Evolutionary conservation across 2,797 vertebrate species (phyloP).

Genomic region (Danio kyathit): DNA sequence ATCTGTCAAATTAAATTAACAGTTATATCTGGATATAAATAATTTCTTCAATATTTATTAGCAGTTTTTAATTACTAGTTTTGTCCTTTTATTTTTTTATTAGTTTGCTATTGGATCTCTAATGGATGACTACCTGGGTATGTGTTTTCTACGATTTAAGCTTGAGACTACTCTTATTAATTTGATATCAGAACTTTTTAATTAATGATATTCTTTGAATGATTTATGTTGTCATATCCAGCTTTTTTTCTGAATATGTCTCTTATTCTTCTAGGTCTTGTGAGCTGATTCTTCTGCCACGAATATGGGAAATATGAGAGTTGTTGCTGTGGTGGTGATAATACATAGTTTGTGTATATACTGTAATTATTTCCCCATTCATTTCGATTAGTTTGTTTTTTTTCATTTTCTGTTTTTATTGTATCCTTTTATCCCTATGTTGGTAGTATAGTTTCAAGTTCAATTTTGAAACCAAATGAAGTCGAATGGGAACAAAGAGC

Average conservation of each 20-base stretch:
- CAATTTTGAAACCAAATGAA: background rate
- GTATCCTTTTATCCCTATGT: background rate
- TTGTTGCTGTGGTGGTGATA: constrained; percentile 39
- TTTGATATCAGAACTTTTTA: background rate
- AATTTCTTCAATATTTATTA: background rate
- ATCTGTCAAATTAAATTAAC: background rate
- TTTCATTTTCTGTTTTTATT: background rate
- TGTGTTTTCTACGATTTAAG: constrained; percentile 62
- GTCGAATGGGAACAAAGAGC: background rate
- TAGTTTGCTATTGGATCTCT: constrained; percentile 97
- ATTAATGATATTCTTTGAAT: background rate
- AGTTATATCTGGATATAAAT: background rate
- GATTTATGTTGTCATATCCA: background rate
- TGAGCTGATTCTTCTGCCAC: constrained; percentile 75
- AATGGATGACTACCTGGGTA: constrained; percentile 96
- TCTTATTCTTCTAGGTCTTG: constrained; percentile 76
- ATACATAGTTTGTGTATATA: constrained; percentile 47
- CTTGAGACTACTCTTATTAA: background rate
- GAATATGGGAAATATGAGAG: constrained; percentile 48
- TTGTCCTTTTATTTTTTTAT: constrained; percentile 32
- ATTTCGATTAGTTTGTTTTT: background rate
- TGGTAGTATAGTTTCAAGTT: background rate
- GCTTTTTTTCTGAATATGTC: background rate
- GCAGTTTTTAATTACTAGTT: background rate
- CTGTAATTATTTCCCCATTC: constrained; percentile 20